Percentiles rank a stretch among this genome's conserved stretches.
Conservation (phyloP, 2,888 invertebrate species). For the Oscheius sp. region DNA sequence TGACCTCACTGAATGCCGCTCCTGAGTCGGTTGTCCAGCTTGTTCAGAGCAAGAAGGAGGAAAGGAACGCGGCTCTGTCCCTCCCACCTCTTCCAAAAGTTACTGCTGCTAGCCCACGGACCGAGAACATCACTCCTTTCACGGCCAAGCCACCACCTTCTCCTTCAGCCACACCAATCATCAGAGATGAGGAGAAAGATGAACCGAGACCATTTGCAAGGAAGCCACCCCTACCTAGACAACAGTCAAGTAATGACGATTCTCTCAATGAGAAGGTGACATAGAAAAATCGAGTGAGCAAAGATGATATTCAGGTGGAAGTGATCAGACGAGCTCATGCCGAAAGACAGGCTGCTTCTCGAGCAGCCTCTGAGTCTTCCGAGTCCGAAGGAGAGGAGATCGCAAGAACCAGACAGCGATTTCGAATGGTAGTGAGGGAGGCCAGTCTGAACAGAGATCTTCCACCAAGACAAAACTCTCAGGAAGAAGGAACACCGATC, state of each 20-base stretch:
- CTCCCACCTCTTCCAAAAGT: conserved; percentile 23
- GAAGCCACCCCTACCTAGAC: conserved; percentile 67
- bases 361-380: conserved; percentile 36
- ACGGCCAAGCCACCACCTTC: conserved; percentile 27
- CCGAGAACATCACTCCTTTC: conserved; percentile 20
- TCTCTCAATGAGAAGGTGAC: conserved; percentile 66
- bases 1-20: conserved; percentile 33
- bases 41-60: conserved; percentile 7
- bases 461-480: background rate
- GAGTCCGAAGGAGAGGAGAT: conserved; percentile 48
- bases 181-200: conserved; percentile 40
- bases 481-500: conserved; percentile 48
- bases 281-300: background rate
- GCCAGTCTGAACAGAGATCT: conserved; percentile 56
- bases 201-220: conserved; percentile 19
- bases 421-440: conserved; percentile 82
- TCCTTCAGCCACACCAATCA: conserved; percentile 40
- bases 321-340: conserved; percentile 67
- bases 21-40: conserved; percentile 6
- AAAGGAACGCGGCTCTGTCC: conserved; percentile 34
- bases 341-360: conserved; percentile 48
- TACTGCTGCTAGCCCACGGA: conserved; percentile 19
- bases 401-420: conserved; percentile 78
- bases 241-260: conserved; percentile 63
- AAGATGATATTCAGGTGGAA: conserved; percentile 41